These are phyloP conservation scores for Uloborus plumipes DNA, from an alignment of 2,888 invertebrate genomes.

Conservation along the genomic window DNA sequence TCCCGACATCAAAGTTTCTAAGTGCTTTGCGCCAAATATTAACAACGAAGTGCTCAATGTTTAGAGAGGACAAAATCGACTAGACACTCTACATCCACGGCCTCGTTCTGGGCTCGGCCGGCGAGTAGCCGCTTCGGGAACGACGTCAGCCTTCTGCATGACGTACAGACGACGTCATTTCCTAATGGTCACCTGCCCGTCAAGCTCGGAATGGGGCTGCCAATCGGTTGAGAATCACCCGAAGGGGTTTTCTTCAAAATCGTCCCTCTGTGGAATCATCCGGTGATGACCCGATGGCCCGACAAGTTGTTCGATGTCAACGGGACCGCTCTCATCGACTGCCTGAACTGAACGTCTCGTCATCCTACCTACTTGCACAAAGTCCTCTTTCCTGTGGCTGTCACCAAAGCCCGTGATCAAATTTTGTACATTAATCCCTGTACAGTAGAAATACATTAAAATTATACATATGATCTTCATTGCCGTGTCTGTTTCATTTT, in stretches of 20 bases:
- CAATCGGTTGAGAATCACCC: too few species aligned
- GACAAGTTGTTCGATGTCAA: constrained; percentile 6
- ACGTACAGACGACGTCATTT: too few species aligned
- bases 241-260: too few species aligned
- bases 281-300: too few species aligned
- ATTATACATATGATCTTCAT: constrained; percentile 56
- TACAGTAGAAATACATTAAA: constrained; percentile 65
- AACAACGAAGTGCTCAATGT: constrained; percentile 39
- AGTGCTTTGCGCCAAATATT: constrained; percentile 25
- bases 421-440: constrained; percentile 65
- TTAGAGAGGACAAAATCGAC: background rate
- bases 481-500: constrained; percentile 1
- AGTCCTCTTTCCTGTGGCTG: constrained; percentile 41
- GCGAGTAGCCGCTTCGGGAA: too few species aligned
- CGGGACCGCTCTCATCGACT: constrained; percentile 21
- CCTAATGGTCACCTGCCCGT: too few species aligned
- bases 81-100: background rate
- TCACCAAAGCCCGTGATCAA: constrained; percentile 61
- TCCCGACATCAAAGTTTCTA: constrained; percentile 2
- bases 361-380: constrained; percentile 44
- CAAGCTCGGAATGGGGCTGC: too few species aligned
- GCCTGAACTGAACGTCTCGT: constrained; percentile 40
- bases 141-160: too few species aligned
- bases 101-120: too few species aligned
- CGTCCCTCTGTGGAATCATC: too few species aligned